Conservation (phyloP, 2,797 vertebrate species). For the Pangasius sanitwongsei region DNA sequence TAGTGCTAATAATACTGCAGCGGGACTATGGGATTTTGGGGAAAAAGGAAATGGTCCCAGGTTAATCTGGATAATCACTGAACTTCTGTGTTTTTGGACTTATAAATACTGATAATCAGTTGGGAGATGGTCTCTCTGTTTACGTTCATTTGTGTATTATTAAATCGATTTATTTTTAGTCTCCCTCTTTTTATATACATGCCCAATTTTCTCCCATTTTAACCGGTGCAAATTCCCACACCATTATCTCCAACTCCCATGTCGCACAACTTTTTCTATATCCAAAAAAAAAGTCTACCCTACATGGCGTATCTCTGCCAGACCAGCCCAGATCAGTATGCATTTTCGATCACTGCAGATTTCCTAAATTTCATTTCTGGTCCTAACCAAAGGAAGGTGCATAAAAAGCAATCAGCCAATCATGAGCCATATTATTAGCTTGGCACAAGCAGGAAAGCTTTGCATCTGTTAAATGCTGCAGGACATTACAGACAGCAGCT, state of each 20-base stretch:
- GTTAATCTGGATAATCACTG: slow-evolving; percentile 27
- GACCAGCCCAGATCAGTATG: neutral
- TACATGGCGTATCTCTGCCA: neutral
- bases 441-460: slow-evolving; percentile 22
- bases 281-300: neutral
- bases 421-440: slow-evolving; percentile 32
- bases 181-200: neutral
- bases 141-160: slow-evolving; percentile 2
- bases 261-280: neutral
- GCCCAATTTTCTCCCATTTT: neutral
- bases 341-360: neutral
- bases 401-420: slow-evolving; percentile 33
- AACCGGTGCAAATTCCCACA: neutral
- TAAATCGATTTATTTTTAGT: slow-evolving; percentile 28
- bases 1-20: slow-evolving; percentile 23
- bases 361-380: neutral
- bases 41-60: neutral
- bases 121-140: neutral
- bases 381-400: neutral
- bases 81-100: slow-evolving; percentile 8
- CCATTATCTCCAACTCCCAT: slow-evolving; percentile 15
- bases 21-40: neutral
- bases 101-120: neutral
- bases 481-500: slow-evolving; percentile 36
- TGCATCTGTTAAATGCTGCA: slow-evolving; percentile 42